Evolutionary conservation across 2,797 vertebrate genomes (phyloP).

Genomic region (Phrynocephalus forsythii): DNA sequence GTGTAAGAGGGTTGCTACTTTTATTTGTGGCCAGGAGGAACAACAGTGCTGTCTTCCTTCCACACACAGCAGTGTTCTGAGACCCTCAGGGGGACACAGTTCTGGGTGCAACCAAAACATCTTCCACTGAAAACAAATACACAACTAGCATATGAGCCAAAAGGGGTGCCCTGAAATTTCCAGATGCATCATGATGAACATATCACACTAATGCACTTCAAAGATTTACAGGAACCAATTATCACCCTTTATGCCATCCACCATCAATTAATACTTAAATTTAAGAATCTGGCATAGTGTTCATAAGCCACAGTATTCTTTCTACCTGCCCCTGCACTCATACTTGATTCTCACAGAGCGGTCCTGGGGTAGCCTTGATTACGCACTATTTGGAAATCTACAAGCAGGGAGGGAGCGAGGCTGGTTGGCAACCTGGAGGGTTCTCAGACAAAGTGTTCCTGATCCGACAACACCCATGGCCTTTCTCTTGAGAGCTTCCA

Average conservation of each 20-base stretch:
- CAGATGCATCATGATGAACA: constrained; percentile 47
- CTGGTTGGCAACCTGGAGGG: too few relatives aligned
- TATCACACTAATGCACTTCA: constrained; percentile 61
- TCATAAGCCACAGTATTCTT: constrained; percentile 57
- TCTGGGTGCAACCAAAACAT: not conserved
- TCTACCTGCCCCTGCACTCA: constrained; percentile 18
- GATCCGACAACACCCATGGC: not conserved
- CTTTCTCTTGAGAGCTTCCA: too few relatives aligned
- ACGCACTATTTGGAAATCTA: constrained; percentile 24
- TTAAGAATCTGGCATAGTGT: constrained; percentile 66
- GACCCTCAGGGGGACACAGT: not conserved
- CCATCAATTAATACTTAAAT: constrained; percentile 70
- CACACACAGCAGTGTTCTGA: not conserved
- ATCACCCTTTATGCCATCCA: constrained; percentile 69
- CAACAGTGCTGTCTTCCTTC: not conserved
- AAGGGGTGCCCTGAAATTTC: constrained; percentile 29
- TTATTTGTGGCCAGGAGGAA: not conserved
- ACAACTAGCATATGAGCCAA: constrained; percentile 7
- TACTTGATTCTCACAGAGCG: constrained; percentile 29
- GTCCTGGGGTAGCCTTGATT: constrained; percentile 53
- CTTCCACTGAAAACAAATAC: not conserved
- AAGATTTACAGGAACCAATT: constrained; percentile 70
- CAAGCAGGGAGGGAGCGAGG: too few relatives aligned
- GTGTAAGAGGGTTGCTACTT: not conserved
- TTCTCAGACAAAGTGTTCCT: not conserved